Percentiles rank a stretch among this genome's conserved stretches.
phyloP scores from a whole-genome alignment of 2,797 vertebrate genomes.

The Pteropus rufus region DNA sequence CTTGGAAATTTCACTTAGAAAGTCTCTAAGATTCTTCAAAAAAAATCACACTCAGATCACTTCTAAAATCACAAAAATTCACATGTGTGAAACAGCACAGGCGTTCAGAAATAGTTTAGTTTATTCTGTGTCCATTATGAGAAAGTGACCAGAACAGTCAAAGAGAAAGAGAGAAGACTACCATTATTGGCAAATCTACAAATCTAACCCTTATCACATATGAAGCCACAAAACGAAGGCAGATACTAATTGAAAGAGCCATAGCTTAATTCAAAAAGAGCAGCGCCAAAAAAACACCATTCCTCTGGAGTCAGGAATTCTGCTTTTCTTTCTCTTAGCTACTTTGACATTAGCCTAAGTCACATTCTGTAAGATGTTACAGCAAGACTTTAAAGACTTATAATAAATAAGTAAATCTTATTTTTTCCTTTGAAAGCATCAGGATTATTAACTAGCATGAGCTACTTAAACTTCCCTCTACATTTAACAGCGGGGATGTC shows the following conservation, averaged over 20 bases:
- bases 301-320: not conserved
- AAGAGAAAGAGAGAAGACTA: not conserved
- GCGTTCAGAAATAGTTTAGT: not conserved
- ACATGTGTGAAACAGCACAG: not conserved
- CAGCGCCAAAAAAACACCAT: not conserved
- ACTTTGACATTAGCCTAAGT: not conserved
- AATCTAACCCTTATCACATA: too few relatives aligned
- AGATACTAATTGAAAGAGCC: not conserved
- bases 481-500: not conserved
- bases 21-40: not conserved
- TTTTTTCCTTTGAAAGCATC: not conserved
- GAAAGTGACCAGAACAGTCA: not conserved
- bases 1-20: not conserved
- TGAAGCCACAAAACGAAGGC: not conserved
- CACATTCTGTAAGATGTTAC: not conserved
- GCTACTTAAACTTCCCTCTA: not conserved
- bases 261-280: not conserved
- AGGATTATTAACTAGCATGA: not conserved
- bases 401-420: not conserved
- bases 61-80: not conserved
- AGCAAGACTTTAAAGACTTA: not conserved
- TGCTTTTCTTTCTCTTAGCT: not conserved
- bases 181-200: not conserved
- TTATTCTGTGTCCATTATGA: not conserved
- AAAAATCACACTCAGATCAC: not conserved